phyloP scores from a whole-genome alignment of 2,797 vertebrate genomes.

The Streptopelia turtur region DNA sequence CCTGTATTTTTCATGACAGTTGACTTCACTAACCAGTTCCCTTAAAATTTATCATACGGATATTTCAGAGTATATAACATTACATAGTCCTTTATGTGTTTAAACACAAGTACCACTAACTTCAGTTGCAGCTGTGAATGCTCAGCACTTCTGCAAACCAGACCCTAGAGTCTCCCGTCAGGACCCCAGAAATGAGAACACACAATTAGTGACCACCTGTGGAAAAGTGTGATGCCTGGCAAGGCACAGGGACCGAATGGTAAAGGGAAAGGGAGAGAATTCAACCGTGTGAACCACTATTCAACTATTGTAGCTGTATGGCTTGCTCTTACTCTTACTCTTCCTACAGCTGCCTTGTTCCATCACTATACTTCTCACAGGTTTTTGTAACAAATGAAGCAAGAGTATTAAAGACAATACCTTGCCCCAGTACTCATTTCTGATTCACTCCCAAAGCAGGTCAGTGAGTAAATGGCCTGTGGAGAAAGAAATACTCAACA shows the following conservation, averaged over 20 bases:
- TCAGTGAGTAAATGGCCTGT: not conserved
- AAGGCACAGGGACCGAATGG: not conserved
- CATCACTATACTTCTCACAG: not conserved
- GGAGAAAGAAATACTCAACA: not conserved
- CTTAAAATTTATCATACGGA: slow-evolving; percentile 9
- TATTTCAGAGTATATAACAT: slow-evolving; percentile 32
- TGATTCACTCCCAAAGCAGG: not conserved
- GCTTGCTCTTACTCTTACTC: not conserved
- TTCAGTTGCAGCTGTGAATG: slow-evolving; percentile 58
- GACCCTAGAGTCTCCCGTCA: slow-evolving; percentile 12
- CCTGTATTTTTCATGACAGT: slow-evolving; percentile 16
- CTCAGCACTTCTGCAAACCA: slow-evolving; percentile 44
- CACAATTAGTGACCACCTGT: slow-evolving; percentile 53
- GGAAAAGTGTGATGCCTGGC: slow-evolving; percentile 62
- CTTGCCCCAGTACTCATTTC: not conserved
- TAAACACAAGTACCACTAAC: slow-evolving; percentile 32
- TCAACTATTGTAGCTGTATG: fast-evolving
- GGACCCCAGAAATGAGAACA: slow-evolving; percentile 47
- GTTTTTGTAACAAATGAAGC: not conserved
- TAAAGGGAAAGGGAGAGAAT: not conserved
- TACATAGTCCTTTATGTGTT: slow-evolving; percentile 19
- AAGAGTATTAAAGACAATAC: not conserved
- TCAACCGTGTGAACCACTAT: not conserved
- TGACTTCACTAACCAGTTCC: slow-evolving; percentile 34
- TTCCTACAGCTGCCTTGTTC: not conserved